Base-by-base conservation (phyloP, 2,888 invertebrate species). In the Oscheius myriophilus region DNA sequence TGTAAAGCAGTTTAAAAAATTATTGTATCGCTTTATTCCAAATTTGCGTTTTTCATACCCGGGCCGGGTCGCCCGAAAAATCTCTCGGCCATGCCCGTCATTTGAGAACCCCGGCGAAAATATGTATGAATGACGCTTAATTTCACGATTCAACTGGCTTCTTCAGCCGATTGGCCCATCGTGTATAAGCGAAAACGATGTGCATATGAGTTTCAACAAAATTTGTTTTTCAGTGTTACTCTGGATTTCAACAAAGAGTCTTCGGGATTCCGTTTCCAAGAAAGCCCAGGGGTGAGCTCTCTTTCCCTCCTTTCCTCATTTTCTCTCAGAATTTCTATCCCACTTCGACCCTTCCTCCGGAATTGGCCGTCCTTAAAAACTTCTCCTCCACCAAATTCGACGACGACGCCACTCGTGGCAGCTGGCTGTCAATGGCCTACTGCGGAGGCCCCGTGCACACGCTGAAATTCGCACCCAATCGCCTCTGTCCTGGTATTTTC, bases 401-500 rank as follows among this genome's bases (percentile, higher is more conserved):
- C 11, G 25, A 43, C 6, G 53, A 53, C 14, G 3, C 23, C 2
- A 21, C 57, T 41, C 61, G 18, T 16, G 61, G 45, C 16, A 46
- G 51, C 23, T 67, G 59, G 59, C 26, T 61, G 21, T 46, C 45
- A 4, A 18, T 53, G 7, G 61, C 26, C 9, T 67, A 67, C 61
- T 51, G 42, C 11, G 67, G 67, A n/a, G 67, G 61, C 16, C 67
- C 67, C 14, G 45, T 67, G 16, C 51, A 67, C 49, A 52, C 52
- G 1, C 4, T 67, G 43, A 51, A 67, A 43, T 67, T 67, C 39
- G 67, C 67, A 2, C 61, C 67, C 6, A 67, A 67, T 42, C 25
- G 7, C 1, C 26, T 61, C 16, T 59, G 61, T 16, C 21, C 46
- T 2, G 51, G 66, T 66, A 2, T 26, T 33, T 52, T 52, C 52